Evolutionary conservation across 2,797 vertebrate species (phyloP).

Genomic region (Sebastes aleutianus): DNA sequence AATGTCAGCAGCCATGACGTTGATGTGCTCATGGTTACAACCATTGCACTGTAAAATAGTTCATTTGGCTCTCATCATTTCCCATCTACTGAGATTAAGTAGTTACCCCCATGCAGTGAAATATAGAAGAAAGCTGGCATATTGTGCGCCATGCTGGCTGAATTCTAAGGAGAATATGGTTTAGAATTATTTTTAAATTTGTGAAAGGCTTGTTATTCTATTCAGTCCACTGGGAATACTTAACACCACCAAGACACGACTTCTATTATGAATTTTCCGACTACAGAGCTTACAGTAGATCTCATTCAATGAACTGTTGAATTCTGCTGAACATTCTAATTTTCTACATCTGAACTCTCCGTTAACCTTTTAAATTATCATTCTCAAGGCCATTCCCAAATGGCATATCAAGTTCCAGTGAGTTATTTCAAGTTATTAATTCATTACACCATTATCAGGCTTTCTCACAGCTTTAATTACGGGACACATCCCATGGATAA

Average conservation of each 20-base stretch:
- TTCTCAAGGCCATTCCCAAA: conserved; percentile 7
- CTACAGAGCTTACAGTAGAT: neutral
- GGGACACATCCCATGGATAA: conserved; percentile 29
- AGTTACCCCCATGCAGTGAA: neutral
- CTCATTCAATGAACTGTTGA: neutral
- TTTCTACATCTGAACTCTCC: neutral
- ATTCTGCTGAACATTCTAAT: conserved; percentile 11
- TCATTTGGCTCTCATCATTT: conserved; percentile 41
- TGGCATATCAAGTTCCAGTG: conserved; percentile 12
- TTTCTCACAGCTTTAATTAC: conserved; percentile 42
- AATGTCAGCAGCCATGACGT: conserved; percentile 23
- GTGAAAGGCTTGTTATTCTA: neutral
- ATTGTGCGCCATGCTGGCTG: neutral
- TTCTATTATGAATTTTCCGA: neutral
- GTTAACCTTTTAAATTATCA: conserved; percentile 11
- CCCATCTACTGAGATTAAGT: neutral
- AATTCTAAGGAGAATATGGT: neutral
- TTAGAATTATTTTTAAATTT: conserved; percentile 1
- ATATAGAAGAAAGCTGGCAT: neutral
- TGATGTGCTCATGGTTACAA: conserved; percentile 34
- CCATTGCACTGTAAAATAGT: conserved; percentile 28
- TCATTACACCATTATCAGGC: conserved; percentile 32
- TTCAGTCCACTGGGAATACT: neutral
- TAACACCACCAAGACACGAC: neutral
- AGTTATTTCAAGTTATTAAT: conserved; percentile 46